Percentiles rank a stretch among this genome's conserved stretches.
Evolutionary conservation across 2,113 vertebrate species (phyloP).

Genomic region (Glaucidium brasilianum): DNA sequence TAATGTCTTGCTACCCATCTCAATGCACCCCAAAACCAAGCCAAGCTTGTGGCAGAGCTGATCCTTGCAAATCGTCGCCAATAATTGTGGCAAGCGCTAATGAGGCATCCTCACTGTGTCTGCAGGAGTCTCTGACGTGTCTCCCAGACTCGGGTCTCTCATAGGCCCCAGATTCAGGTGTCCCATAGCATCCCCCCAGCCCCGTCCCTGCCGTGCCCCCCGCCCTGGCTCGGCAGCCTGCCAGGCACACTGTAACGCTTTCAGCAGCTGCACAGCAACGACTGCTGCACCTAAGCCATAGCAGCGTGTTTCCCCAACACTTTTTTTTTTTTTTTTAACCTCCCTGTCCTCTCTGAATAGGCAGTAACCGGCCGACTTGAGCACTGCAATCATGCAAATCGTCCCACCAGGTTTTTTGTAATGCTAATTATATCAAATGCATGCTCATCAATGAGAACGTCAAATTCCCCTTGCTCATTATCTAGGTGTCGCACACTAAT

Average conservation of each 20-base stretch:
- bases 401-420: slow-evolving; percentile 12
- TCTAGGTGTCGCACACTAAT: background rate
- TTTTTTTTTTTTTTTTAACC: background rate
- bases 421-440: slow-evolving; percentile 53
- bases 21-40: background rate
- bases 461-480: slow-evolving; percentile 45
- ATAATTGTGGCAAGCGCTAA: background rate
- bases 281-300: background rate
- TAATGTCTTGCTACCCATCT: background rate
- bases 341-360: background rate
- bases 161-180: background rate
- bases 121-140: rapidly evolving
- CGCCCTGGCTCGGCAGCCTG: rapidly evolving
- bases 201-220: rapidly evolving
- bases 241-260: background rate
- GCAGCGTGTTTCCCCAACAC: background rate
- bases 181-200: too few species aligned
- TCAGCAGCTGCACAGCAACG: background rate
- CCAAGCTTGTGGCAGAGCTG: rapidly evolving
- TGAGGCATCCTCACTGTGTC: rapidly evolving
- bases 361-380: background rate
- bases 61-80: background rate
- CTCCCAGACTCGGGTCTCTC: background rate
- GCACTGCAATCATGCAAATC: slow-evolving; percentile 29
- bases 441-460: slow-evolving; percentile 22